These are phyloP conservation scores for Poecile montanus DNA, from an alignment of 2,797 vertebrate genomes.

Conservation along the genomic window DNA sequence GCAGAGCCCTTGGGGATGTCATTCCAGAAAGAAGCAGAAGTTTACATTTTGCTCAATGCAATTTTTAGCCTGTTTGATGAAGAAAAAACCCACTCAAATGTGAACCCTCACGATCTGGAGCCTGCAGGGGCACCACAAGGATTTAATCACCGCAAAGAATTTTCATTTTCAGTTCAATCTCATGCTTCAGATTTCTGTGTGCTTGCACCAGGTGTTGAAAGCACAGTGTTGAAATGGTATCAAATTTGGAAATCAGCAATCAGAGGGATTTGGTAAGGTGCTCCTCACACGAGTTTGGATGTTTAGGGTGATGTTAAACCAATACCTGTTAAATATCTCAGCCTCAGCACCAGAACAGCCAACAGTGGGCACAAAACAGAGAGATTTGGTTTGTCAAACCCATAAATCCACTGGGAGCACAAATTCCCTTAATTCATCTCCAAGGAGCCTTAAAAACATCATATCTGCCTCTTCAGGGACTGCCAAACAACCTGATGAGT, in stretches of 20 bases:
- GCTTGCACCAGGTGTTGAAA: not conserved
- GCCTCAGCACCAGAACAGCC: not conserved
- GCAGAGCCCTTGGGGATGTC: not conserved
- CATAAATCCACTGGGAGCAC: not conserved
- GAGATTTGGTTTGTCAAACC: not conserved
- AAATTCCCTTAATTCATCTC: not conserved
- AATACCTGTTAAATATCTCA: not conserved
- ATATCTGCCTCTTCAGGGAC: fast-evolving
- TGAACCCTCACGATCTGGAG: not conserved
- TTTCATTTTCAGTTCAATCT: not conserved
- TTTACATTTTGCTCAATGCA: not conserved
- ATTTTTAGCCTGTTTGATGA: not conserved
- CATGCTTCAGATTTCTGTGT: not conserved
- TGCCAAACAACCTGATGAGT: not conserved
- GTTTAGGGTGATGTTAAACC: not conserved
- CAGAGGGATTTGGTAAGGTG: not conserved
- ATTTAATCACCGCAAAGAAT: not conserved
- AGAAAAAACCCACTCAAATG: not conserved
- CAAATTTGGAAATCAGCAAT: not conserved
- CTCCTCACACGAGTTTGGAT: not conserved
- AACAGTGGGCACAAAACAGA: not conserved
- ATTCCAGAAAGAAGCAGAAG: not conserved
- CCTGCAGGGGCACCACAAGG: not conserved
- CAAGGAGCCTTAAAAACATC: not conserved
- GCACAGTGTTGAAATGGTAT: not conserved